Base-by-base conservation (phyloP, 2,797 vertebrate species). In the Semaprochilodus insignis region DNA sequence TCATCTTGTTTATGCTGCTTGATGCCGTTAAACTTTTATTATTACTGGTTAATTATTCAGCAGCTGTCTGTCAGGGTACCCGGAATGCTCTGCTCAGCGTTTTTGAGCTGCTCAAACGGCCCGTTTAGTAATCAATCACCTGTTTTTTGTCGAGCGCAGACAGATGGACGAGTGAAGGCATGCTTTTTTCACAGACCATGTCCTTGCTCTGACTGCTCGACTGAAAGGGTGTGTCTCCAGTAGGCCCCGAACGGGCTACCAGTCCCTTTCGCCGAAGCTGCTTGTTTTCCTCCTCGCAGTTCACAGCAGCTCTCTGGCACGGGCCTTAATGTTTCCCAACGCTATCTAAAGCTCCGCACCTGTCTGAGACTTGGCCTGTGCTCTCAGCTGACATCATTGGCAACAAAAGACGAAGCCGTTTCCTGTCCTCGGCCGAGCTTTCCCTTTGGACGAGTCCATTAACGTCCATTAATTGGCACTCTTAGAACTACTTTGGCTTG, bases 201-300 rank as follows among this genome's bases (percentile, higher is more conserved):
- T 85, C 89, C 84, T 80, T 86, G 80, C 85, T 87, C 62, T 88
- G 67, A 84, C 70, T 72, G 85, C 81, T 88, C 60, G 4, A 81
- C 81, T 83, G 81, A 69, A 66, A 21, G 31, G 59, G 31, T 4
- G 0, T 31, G n/a, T 48, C 48, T 62, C 14, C 40, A 25, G 2
- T n/a, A 51, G 59, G 75, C 16, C 25, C 66, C 14, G 10, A 27
- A 34, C 6, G 4, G 31, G 23, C 90, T 73, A 19, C 77, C 52
- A 88, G 81, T 81, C 54, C 34, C 55, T 60, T 31, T 66, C 65
- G 36, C 44, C 78, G 65, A 57, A 8, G 54, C 81, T 0, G n/a
- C 73, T 82, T 27, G 13, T 74, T 74, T 74, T 25, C 60, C 31
- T 81, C 25, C 65, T 40, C 40, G 21, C 3, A 21, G 2, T 74